Base-by-base conservation (phyloP, 2,888 invertebrate genomes). In the Polietes domitor region DNA sequence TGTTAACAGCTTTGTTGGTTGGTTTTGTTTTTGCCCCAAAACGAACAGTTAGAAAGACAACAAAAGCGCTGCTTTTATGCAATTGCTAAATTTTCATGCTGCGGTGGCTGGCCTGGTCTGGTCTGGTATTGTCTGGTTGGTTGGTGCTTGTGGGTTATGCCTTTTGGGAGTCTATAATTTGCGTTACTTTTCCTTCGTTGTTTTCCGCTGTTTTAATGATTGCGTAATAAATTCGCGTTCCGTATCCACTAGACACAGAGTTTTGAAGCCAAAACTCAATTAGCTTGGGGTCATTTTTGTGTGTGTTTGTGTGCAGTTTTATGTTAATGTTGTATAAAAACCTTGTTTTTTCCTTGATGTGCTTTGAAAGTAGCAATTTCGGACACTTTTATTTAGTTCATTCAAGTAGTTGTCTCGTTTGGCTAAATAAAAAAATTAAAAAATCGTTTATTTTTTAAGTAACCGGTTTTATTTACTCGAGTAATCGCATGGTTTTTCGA, bases 91-190 rank as follows among this genome's bases (percentile, higher is more conserved):
- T 24, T 43, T 68, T 68, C 68, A 68, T 21, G 24, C 43, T 43
- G 68, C 68, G 24, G 24, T n/a, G 41, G 43, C n/a, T 68, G 65
- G 17, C 19, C 24, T 15, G 65, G 24, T n/a, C 19, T 43, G 68
- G 24, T 17, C 17, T 32, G 32, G 26, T 2, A n/a, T 15, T 24
- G 61, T 7, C 32, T n/a, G n/a, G 55, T 17, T 28, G n/a, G 37
- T 65, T n/a, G 53, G 26, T 15, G 65, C 68, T 71, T 72, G 77
- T 80, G 75, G 80, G 77, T 80, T 80, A 70, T 55, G 58, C 37
- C 75, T 79, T 68, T 41, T 63, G 47, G 77, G 17, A 26, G 37
- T 75, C 68, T 68, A 68, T 68, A 43, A 74, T 73, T 71, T 58
- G 53, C 55, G 65, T 76, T 83, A 73, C 73, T 37, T 26, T 72